Evolutionary conservation across 2,888 invertebrate species (phyloP).

Genomic region (Meandrusa payeni): DNA sequence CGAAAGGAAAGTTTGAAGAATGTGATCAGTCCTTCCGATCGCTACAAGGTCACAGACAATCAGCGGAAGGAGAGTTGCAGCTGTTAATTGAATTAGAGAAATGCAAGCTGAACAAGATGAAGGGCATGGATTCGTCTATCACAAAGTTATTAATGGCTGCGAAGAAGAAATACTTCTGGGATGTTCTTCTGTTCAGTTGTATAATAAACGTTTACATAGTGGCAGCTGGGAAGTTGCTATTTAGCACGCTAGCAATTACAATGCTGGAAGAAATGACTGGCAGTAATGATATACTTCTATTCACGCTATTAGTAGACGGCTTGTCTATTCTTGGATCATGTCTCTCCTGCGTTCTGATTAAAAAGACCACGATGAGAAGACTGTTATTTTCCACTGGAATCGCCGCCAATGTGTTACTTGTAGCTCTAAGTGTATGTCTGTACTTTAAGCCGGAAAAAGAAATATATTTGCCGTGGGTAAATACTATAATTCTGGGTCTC

Average conservation of each 20-base stretch:
- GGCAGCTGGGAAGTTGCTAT: slow-evolving; percentile 27
- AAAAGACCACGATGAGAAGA: slow-evolving; percentile 28
- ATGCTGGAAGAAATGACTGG: slow-evolving; percentile 32
- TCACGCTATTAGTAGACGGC: slow-evolving; percentile 29
- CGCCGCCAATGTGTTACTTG: slow-evolving; percentile 24
- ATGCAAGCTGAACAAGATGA: slow-evolving; percentile 13
- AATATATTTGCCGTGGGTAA: slow-evolving; percentile 25
- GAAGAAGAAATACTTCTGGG: slow-evolving; percentile 30
- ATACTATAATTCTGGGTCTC: slow-evolving; percentile 28
- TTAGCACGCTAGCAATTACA: slow-evolving; percentile 28
- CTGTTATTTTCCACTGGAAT: slow-evolving; percentile 31
- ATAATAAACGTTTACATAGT: slow-evolving; percentile 29
- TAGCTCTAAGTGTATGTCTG: slow-evolving; percentile 27
- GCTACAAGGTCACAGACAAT: slow-evolving; percentile 26
- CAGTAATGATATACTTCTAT: slow-evolving; percentile 29
- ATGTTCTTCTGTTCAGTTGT: slow-evolving; percentile 21
- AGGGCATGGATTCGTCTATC: background rate
- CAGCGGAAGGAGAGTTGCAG: slow-evolving; percentile 28
- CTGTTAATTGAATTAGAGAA: slow-evolving; percentile 27
- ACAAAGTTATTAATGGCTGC: slow-evolving; percentile 20
- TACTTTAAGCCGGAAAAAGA: slow-evolving; percentile 23
- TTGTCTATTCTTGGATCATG: slow-evolving; percentile 28
- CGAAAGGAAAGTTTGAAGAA: slow-evolving; percentile 35
- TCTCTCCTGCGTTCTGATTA: slow-evolving; percentile 29
- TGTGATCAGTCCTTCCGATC: slow-evolving; percentile 30